These are phyloP conservation scores for Andrena marginata DNA, from an alignment of 2,888 invertebrate species.

Conservation along the genomic window DNA sequence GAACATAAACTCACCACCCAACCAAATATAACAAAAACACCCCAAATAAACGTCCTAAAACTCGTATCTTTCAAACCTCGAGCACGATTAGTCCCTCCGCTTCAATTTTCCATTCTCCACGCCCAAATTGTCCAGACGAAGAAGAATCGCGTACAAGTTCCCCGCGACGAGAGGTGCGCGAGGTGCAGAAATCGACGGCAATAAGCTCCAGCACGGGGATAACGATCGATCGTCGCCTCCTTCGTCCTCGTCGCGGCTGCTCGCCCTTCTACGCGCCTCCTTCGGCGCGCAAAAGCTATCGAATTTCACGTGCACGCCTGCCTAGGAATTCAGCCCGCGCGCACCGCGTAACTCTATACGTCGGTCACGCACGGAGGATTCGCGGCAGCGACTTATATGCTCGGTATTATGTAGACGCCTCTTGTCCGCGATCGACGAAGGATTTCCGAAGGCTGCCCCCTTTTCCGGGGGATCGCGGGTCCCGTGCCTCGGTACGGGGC, in stretches of 20 bases:
- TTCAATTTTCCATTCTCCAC: no score
- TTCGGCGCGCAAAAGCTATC: slow-evolving; percentile 69
- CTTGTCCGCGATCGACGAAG: slow-evolving; percentile 46
- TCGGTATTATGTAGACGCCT: slow-evolving; percentile 62
- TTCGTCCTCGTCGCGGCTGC: slow-evolving; percentile 27
- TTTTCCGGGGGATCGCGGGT: not conserved
- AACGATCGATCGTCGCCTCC: slow-evolving; percentile 54
- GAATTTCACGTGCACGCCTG: slow-evolving; percentile 76
- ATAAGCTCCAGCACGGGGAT: slow-evolving; percentile 38
- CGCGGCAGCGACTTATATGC: slow-evolving; percentile 55
- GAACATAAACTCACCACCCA: no score
- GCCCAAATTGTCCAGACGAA: no score
- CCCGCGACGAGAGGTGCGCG: not conserved
- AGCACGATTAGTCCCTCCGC: no score
- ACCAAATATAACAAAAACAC: no score
- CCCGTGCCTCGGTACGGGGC: not conserved
- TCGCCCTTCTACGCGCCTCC: slow-evolving; percentile 46
- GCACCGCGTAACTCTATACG: slow-evolving; percentile 78
- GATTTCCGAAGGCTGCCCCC: slow-evolving; percentile 22
- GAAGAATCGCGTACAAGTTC: no score
- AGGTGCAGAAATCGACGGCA: not conserved
- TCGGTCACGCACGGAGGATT: slow-evolving; percentile 76
- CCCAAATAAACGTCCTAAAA: no score
- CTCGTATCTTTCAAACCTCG: no score
- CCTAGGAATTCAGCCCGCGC: slow-evolving; percentile 75